Base-by-base conservation (phyloP, 2,797 vertebrate genomes). In the Sebastes goodei region DNA sequence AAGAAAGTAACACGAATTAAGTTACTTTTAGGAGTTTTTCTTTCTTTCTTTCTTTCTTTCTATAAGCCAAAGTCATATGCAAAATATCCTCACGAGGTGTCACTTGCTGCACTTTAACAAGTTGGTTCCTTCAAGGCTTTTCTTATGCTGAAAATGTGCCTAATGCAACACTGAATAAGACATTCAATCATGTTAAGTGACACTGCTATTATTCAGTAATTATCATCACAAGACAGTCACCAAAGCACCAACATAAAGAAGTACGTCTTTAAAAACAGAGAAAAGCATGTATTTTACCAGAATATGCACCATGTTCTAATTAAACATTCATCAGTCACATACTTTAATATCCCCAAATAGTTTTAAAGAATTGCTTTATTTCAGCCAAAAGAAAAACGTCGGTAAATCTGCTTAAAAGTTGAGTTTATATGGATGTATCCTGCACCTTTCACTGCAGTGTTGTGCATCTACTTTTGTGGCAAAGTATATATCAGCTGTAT, bases 21-120 rank as follows among this genome's bases (percentile, higher is more conserved):
- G 65, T 55, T 1, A 1, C 27, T 65, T 78, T 15, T 9, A 14
- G 6, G 25, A 67, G 5, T 30, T 53, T 10, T 33, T 52, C 15
- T 46, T 46, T 38, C 5, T 10, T 33, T 52, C 38, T 42, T 42
- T 35, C 5, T 49, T 49, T 49, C 46, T 49, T 52, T 38, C 5
- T 52, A 52, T n/a, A 5, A 73, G 72, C 52, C 49, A 67, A 76
- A 60, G 21, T 76, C 25, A 64, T 81, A 21, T 63, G 25, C 67
- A 68, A 20, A 52, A 67, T 6, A 42, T 69, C 67, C 62, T 72
- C 69, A 77, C 76, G 78, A 81, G 30, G 70, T 38, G 68, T 57
- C 75, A 73, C 49, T 85, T 86, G 20, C 1, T 42, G 71, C 66
- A 74, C 67, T 71, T 67, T 52, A n/a, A 52, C 17, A 53, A 55